Conservation (phyloP, 2,888 invertebrate species). For the Drosophila emarginata region DNA sequence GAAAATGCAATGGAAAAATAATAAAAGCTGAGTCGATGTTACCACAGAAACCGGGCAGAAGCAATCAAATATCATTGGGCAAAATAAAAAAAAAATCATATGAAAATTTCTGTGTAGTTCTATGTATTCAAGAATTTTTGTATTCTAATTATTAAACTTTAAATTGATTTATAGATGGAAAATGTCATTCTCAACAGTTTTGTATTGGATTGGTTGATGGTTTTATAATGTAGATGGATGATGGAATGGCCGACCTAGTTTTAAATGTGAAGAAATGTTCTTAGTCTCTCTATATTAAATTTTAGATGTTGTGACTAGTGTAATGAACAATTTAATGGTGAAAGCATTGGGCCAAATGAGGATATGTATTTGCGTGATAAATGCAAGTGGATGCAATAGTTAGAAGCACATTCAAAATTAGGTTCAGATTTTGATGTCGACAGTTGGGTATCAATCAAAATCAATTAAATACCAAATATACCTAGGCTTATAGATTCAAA, state of each 20-base stretch:
- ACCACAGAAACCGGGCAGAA: neutral
- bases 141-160: neutral
- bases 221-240: constrained; percentile 24
- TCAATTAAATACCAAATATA: too few relatives aligned
- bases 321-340: neutral
- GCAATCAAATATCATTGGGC: constrained; percentile 5
- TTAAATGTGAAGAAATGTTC: too few relatives aligned
- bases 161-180: neutral
- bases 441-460: neutral
- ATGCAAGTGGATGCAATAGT: too few relatives aligned
- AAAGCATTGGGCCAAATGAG: neutral
- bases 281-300: too few relatives aligned
- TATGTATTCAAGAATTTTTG: neutral
- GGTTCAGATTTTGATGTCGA: neutral
- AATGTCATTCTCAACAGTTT: neutral
- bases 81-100: constrained; percentile 7
- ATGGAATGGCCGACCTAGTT: too few relatives aligned
- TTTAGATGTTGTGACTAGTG: neutral
- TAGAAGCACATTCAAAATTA: too few relatives aligned
- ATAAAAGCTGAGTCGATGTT: constrained; percentile 15
- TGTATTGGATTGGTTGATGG: constrained; percentile 3
- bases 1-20: constrained; percentile 9
- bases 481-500: too few relatives aligned
- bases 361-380: neutral
- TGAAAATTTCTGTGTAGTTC: too few relatives aligned